Evolutionary conservation across 2,888 invertebrate genomes (phyloP).

Genomic region (Erebia ligea): DNA sequence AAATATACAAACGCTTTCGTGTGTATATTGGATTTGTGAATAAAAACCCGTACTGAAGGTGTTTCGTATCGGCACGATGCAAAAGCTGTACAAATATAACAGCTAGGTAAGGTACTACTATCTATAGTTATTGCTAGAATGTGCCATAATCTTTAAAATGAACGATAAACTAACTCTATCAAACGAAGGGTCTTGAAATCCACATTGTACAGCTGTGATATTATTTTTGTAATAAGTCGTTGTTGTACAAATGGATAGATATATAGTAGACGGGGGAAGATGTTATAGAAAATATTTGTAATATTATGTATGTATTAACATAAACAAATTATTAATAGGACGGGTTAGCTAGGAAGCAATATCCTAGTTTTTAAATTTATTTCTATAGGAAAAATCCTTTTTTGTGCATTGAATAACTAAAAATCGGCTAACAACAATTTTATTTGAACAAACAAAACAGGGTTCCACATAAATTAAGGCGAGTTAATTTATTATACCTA

Average conservation of each 20-base stretch:
- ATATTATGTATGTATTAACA: too few species aligned
- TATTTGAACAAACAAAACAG: constrained; percentile 39
- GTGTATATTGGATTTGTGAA: constrained; percentile 28
- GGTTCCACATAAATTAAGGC: constrained; percentile 46
- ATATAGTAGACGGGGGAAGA: too few species aligned
- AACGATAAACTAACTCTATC: too few species aligned
- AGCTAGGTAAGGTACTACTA: background rate
- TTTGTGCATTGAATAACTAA: background rate
- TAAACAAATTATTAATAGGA: too few species aligned
- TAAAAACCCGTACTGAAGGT: constrained; percentile 16
- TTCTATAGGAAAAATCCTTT: background rate
- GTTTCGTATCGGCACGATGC: constrained; percentile 3
- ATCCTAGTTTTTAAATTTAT: too few species aligned
- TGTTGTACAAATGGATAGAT: too few species aligned
- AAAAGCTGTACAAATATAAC: background rate
- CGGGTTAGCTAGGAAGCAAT: too few species aligned
- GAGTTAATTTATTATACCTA: constrained; percentile 68
- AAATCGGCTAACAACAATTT: constrained; percentile 17
- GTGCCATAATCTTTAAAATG: too few species aligned
- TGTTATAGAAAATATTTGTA: too few species aligned
- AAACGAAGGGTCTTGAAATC: too few species aligned
- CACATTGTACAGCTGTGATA: too few species aligned
- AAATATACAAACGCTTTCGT: constrained; percentile 38
- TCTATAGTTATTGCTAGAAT: background rate
- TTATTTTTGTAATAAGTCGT: too few species aligned